Conservation (phyloP, 1,140 invertebrate species). For the Drosophila busckii region DNA sequence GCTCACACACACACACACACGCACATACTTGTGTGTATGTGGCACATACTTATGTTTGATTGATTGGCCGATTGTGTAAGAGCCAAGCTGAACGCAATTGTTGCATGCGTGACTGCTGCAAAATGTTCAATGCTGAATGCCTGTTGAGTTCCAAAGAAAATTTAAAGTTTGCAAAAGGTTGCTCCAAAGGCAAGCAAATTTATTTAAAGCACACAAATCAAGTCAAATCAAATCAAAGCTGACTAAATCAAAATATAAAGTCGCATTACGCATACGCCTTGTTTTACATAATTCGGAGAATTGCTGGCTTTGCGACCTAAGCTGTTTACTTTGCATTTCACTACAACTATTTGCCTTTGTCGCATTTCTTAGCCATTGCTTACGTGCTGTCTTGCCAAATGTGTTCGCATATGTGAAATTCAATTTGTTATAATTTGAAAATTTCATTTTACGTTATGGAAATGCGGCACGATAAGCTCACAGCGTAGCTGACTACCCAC, state of each 20-base stretch:
- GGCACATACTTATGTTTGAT: slow-evolving; percentile 21
- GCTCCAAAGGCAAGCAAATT: too few relatives aligned
- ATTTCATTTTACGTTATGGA: slow-evolving; percentile 71
- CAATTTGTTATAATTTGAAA: slow-evolving; percentile 76
- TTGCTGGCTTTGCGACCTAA: too few relatives aligned
- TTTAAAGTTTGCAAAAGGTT: too few relatives aligned
- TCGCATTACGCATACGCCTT: too few relatives aligned
- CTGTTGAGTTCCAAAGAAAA: too few relatives aligned
- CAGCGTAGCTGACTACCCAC: slow-evolving; percentile 16
- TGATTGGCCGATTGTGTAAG: slow-evolving; percentile 5
- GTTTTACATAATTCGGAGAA: too few relatives aligned
- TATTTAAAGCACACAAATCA: too few relatives aligned
- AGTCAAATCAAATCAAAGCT: too few relatives aligned
- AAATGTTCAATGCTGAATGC: background rate
- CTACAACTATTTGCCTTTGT: background rate
- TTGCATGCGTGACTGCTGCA: too few relatives aligned
- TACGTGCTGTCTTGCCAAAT: background rate
- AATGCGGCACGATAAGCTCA: slow-evolving; percentile 62
- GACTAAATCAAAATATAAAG: too few relatives aligned
- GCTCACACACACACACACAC: too few relatives aligned
- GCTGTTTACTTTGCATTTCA: background rate
- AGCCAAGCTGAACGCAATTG: background rate
- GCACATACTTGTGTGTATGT: too few relatives aligned
- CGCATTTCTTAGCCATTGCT: background rate
- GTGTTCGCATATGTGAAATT: slow-evolving; percentile 52